Evolutionary conservation across 2,113 vertebrate genomes (phyloP).

Genomic region (Meriones unguiculatus): DNA sequence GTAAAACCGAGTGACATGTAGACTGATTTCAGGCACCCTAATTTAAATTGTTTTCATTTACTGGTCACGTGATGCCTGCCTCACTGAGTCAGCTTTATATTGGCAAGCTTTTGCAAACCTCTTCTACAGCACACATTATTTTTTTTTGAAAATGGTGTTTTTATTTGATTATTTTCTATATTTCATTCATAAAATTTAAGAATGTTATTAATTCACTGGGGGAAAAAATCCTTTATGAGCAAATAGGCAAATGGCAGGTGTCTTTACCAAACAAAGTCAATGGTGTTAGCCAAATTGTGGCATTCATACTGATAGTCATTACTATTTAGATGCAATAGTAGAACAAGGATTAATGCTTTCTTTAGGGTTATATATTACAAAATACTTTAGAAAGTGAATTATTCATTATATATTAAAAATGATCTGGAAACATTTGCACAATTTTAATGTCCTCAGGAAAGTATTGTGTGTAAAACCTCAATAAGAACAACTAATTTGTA

Average conservation of each 20-base stretch:
- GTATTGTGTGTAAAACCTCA: background rate
- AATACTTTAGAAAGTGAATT: slow-evolving; percentile 21
- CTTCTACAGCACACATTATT: background rate
- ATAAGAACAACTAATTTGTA: background rate
- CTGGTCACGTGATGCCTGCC: background rate
- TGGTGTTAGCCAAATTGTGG: background rate
- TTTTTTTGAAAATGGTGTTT: background rate
- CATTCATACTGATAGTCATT: slow-evolving; percentile 37
- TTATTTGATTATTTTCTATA: background rate
- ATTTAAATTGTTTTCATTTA: background rate
- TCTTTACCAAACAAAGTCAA: background rate
- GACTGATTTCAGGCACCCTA: background rate
- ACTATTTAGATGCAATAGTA: background rate
- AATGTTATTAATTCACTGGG: background rate
- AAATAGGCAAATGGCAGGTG: background rate
- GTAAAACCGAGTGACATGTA: background rate
- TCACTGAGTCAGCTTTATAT: background rate
- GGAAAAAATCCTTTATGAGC: background rate
- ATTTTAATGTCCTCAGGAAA: background rate
- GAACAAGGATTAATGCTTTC: background rate
- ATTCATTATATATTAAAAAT: background rate
- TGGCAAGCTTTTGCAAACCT: background rate
- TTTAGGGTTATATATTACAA: background rate
- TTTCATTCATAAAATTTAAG: slow-evolving; percentile 15
- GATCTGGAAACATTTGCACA: background rate